A percentile compares a stretch with the other conserved stretches of the same genome.
These are phyloP conservation scores for Botia almorhae DNA, from an alignment of 2,797 vertebrate genomes.

Conservation along the genomic window DNA sequence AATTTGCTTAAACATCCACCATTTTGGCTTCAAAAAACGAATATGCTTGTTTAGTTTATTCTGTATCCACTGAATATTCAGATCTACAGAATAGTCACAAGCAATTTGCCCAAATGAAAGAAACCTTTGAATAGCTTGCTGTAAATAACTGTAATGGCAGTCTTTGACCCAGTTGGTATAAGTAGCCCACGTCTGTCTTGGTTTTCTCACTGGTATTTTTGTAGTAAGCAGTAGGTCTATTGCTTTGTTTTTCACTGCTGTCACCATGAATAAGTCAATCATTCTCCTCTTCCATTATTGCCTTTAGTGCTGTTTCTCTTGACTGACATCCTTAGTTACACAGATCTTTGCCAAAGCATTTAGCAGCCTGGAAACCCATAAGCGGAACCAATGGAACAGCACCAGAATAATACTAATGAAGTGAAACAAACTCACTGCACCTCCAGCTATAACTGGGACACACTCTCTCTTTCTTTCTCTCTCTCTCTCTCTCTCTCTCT, in stretches of 20 bases:
- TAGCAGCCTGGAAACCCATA: slow-evolving; percentile 64
- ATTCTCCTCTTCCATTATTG: slow-evolving; percentile 44
- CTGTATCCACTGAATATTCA: background rate
- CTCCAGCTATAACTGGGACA: slow-evolving; percentile 3
- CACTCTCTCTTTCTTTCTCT: too few species aligned
- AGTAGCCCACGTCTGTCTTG: slow-evolving; percentile 16
- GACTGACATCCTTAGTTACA: slow-evolving; percentile 75
- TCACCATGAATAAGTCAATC: slow-evolving; percentile 34
- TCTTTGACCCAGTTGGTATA: slow-evolving; percentile 56
- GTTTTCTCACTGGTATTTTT: slow-evolving; percentile 14
- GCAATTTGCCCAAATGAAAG: background rate
- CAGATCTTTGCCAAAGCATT: slow-evolving; percentile 74
- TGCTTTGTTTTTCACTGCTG: slow-evolving; percentile 34
- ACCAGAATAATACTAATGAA: slow-evolving; percentile 56
- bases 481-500: too few species aligned
- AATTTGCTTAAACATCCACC: background rate
- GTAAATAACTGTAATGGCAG: slow-evolving; percentile 14
- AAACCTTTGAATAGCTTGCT: background rate
- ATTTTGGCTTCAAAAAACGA: background rate
- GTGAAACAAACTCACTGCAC: slow-evolving; percentile 29
- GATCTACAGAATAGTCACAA: slow-evolving; percentile 5
- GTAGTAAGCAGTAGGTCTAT: slow-evolving; percentile 47
- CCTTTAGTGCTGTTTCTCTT: slow-evolving; percentile 33
- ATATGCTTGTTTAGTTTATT: background rate
- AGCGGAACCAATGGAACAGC: slow-evolving; percentile 9